Percentiles rank a stretch among this genome's conserved stretches.
phyloP scores from a whole-genome alignment of 2,888 invertebrate genomes.

The Loripinus fragilis region DNA sequence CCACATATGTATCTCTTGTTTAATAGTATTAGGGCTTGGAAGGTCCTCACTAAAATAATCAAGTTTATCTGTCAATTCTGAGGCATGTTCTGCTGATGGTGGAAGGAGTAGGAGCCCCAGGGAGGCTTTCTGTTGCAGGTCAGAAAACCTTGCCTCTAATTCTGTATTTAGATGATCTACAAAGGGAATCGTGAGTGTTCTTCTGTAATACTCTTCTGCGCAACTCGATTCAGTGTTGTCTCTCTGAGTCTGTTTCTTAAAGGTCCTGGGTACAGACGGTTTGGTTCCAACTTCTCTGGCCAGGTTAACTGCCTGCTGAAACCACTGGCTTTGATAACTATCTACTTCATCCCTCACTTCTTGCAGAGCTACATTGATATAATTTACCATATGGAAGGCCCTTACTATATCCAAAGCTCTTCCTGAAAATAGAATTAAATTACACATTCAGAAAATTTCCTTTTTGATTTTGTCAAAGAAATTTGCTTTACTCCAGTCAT shows the following conservation, averaged over 20 bases:
- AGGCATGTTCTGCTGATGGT: not conserved
- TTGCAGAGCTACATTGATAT: not conserved
- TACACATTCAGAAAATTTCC: no score
- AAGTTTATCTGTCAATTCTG: not conserved
- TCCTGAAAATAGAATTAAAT: not conserved
- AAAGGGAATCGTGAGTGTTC: not conserved
- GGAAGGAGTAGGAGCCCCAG: not conserved
- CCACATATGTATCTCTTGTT: not conserved
- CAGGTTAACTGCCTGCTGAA: not conserved
- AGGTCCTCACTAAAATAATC: not conserved
- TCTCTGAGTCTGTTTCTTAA: not conserved
- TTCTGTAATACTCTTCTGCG: not conserved
- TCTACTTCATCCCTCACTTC: not conserved
- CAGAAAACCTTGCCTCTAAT: not conserved
- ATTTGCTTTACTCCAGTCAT: no score
- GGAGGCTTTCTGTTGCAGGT: not conserved
- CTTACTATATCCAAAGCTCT: not conserved
- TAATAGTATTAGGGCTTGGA: not conserved
- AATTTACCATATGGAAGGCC: not conserved
- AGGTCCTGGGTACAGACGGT: not conserved
- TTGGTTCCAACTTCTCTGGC: not conserved
- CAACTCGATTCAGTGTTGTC: not conserved
- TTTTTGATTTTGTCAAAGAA: no score
- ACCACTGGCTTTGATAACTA: not conserved
- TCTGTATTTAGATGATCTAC: not conserved